Base-by-base conservation (phyloP, 2,888 invertebrate species). In the Melanchra persicariae region DNA sequence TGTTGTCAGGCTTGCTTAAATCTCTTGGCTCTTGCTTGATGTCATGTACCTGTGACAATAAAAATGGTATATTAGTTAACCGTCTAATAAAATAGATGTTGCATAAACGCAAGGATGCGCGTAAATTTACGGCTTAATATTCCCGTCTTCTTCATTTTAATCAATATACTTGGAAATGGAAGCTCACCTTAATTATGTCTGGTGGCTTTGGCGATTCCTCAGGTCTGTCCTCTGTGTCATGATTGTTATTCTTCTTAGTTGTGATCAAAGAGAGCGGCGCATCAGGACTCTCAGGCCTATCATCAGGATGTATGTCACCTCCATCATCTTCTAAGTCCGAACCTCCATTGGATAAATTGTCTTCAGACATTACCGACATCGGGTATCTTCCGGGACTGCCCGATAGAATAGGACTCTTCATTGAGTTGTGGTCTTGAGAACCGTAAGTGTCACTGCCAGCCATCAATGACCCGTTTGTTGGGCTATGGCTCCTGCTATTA, bases 311-410 rank as follows among this genome's bases (percentile, higher is more conserved):
- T 43, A 95, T 85, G 54, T 95, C 96, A 67, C 95, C 96, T 88
- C 97, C 97, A 80, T 98, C 98, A 74, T 98, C 97, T 78, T 97
- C 97, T 78, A 97, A 91, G 88, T 98, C 98, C 26, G 97, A 97
- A 9, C 97, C 97, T 58, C 96, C 96, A 83, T 97, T 97, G 5
- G 97, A 97, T 88, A 94, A 93, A 93, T 94, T 97, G 91, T 97
- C 97, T 93, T 94, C 97, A 81, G 97, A 97, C 95, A 96, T 97
- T 81, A 96, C 97, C 84, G 95, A 97, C 96, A 95, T 97, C 75
- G 96, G 97, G 90, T 92, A 97, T 90, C 95, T 95, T 65, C 96
- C 97, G 86, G 94, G 97, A 87, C 96, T 96, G 45, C 94, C 94
- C 1, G 96, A 93, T 43, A 97, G 97, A 86, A 96, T 89, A 17